Evolutionary conservation across 2,113 vertebrate species (phyloP), one percentile per base, ranked within the genome.

Genomic region (Poeciliopsis prolifica): DNA sequence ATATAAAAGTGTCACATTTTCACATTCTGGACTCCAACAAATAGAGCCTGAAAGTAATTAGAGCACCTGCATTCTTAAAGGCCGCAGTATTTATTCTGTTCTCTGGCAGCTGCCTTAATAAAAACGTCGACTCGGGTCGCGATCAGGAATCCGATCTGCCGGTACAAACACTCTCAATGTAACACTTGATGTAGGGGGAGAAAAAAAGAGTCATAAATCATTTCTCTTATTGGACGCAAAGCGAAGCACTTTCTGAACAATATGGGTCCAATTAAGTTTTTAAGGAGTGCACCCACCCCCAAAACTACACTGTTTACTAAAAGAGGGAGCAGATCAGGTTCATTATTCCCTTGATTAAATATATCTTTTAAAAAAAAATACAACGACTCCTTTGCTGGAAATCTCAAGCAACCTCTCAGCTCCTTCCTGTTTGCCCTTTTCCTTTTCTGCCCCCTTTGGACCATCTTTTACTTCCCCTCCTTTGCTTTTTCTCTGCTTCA

Each of bases 161-260:
- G 29, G 86, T 88, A 85, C 88, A 86, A 88, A 81, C 33, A 26
- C 86, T 81, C 73, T 92, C 91, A 93, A 93, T 88, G 84, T 89
- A 88, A 91, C 83, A 81, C 87, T 92, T 94, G 91, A 92, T 88
- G 87, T 89, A 92, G 67, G 35, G 35, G 11, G 35, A 3, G 81
- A 90, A 94, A 84, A 54, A 85, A 88, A 87, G 91, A 87, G 70
- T 72, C 84, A 88, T 95, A 93, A 95, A 94, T 95, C 93, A 92
- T 71, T 60, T 42, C 88, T 90, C 87, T 87, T 87, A 91, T 89
- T 85, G 79, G 73, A 77, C 83, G 75, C 65, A 87, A 88, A 86
- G 87, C 61, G 66, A 68, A 42, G 65, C 65, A 40, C 58, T 81
- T 75, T 90, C 85, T 89, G n/a, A 70, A 84, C 9, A 78, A 90